Base-by-base conservation (phyloP, 2,113 vertebrate genomes). In the Pteronura brasiliensis region DNA sequence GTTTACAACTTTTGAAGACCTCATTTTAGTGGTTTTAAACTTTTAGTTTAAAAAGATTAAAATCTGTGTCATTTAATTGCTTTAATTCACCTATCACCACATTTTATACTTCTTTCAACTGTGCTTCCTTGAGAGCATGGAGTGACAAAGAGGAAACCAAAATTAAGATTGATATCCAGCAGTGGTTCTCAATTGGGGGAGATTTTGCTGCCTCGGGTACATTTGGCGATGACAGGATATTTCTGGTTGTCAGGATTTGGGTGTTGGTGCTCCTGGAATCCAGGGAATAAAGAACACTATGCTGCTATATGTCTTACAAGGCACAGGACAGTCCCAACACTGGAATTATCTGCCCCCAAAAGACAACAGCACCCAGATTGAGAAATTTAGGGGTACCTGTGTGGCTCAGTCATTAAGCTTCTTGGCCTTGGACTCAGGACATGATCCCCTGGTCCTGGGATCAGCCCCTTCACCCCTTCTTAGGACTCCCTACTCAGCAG, bases 1-100 rank as follows among this genome's bases (percentile, higher is more conserved):
- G 31, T 27, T 81, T 74, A 85, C 61, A 91, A 96, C 65, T 84
- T 96, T 82, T 27, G 3, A 20, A 77, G 69, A 86, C 36, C 71
- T 91, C 52, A 71, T 71, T 96, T 93, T 57, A 67, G 65, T 95
- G 90, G 31, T 77, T 63, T 93, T 92, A 81, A 93, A 93, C 52
- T 89, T 97, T 94, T 94, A 90, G 96, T 80, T 95, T 57, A 69
- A 93, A 97, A 97, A 85, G 25, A 31, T 23, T 31, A 67, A 80
- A 81, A 23, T 18, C 2, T 55, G 21, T 67, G 31, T 96, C 29
- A 44, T 90, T 96, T 88, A 84, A 84, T 97, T 79, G 71, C 86
- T 94, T 87, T 93, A 88, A 93, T 93, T 96, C 67, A 65, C 27
- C 82, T 90, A 29, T 34, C 81, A 52, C 14, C 52, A 27, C 25